Evolutionary conservation across 2,888 invertebrate genomes (phyloP), one percentile per base, ranked within the genome.

Genomic region (Noctua janthe): DNA sequence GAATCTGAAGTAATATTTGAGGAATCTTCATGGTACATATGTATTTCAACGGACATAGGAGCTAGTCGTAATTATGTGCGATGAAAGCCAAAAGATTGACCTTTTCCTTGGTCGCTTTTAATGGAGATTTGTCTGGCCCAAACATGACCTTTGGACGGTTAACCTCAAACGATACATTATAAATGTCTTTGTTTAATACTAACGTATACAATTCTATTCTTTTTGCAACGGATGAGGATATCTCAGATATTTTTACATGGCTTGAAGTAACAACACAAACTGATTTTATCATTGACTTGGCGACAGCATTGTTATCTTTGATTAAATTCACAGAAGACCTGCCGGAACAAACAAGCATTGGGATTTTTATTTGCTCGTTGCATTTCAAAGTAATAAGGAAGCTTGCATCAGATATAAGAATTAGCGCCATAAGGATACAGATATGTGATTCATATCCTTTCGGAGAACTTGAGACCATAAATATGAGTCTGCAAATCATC

Each of bases 141-240:
- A 90, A 90, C 90, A 90, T 92, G 94, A 95, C 95, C 95, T 95
- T 94, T 94, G 89, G 88, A 86, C 89, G 91, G 92, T 88, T 91
- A 91, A 92, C 93, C 93, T 92, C 91, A 90, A 88, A 84, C 89
- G 91, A 91, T 95, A 93, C 93, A 94, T 95, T 93, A 94, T 94
- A 94, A 94, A 95, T 93, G 89, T 86, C 84, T 89, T 86, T 90
- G 91, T 90, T 91, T 90, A 90, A 91, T 90, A 89, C 89, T 84
- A 78, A 87, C 82, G 70, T 80, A 72, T 73, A 81, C 73, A 78
- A 78, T 87, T 80, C 75, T 78, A 29, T 75, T 78, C 79, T 84
- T 86, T 81, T 80, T 80, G 71, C 76, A 76, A 69, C 66, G 35
- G 43, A 78, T 77, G 54, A 59, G 39, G 56, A 64, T 69, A 67